Base-by-base conservation (phyloP, 2,797 vertebrate species). In the Megaceryle alcyon region DNA sequence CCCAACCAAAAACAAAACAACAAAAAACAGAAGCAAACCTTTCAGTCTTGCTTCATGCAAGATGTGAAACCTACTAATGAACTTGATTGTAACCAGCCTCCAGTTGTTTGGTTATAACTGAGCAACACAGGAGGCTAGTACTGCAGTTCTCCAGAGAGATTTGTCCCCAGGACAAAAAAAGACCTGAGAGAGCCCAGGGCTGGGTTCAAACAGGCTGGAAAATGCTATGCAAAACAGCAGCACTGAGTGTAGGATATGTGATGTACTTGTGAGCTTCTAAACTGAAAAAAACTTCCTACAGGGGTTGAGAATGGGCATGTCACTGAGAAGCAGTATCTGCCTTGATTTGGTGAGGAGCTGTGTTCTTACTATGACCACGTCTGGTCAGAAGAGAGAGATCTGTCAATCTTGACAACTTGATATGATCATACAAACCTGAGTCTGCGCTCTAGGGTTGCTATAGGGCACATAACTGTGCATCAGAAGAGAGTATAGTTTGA, bases 41-140 rank as follows among this genome's bases (percentile, higher is more conserved):
- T 49, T 85, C 81, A 53, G 44, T 78, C 80, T 90, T 81, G 35
- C 53, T 72, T 90, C 43, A 51, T 37, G 71, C n/a, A 87, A 89
- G 60, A 91, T 54, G 75, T 82, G 81, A 94, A 93, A 89, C 56
- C 46, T 86, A 3, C n/a, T 82, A 48, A 87, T 51, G 64, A 95
- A 82, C 68, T 46, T 48, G 71, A 22, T 39, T 82, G 64, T 77
- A 91, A 82, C 48, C 68, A 94, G 21, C 56, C 82, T 87, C 43
- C 4, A 3, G 66, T 76, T 89, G 25, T 78, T 95, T 63, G 33
- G 60, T 75, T 66, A 43, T 31, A 85, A 53, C 61, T 49, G 65
- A 94, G 65, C 53, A 68, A 77, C 25, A 70, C 75, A 70, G 8
- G 63, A 84, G 63, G 60, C 43, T 54, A 78, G 77, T 87, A 87